These are phyloP conservation scores for Paracyclopina nana DNA, from an alignment of 1,140 invertebrate genomes.

Conservation along the genomic window DNA sequence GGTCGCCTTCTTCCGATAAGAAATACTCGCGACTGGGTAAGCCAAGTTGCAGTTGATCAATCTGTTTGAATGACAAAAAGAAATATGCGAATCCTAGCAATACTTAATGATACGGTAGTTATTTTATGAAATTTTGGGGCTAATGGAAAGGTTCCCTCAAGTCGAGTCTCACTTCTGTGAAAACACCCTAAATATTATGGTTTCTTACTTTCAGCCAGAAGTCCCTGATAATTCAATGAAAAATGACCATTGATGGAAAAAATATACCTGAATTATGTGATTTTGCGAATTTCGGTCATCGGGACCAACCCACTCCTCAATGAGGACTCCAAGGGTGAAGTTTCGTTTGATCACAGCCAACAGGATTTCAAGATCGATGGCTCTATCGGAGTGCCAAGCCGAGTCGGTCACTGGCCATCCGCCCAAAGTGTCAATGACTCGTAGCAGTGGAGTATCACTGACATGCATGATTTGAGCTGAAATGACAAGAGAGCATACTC, in stretches of 20 bases:
- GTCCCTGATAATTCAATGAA: no score
- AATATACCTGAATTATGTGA: conserved; percentile 72
- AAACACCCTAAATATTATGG: no score
- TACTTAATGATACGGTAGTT: no score
- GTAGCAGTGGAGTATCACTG: conserved; percentile 40
- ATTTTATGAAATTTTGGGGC: no score
- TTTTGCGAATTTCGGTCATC: conserved; percentile 64
- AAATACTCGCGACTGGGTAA: conserved; percentile 60
- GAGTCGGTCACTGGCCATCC: conserved; percentile 52
- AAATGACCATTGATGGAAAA: no score
- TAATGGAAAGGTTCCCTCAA: no score
- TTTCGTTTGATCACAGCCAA: conserved; percentile 41
- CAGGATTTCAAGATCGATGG: conserved; percentile 23
- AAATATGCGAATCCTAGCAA: conserved; percentile 15
- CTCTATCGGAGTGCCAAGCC: conserved; percentile 33
- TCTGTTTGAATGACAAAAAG: conserved; percentile 27
- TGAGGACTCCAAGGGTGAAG: conserved; percentile 48
- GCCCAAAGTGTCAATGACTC: conserved; percentile 39
- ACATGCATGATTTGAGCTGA: conserved; percentile 33
- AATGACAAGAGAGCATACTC: neutral
- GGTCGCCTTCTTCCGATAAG: conserved; percentile 41
- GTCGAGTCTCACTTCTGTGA: no score
- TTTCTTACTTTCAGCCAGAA: no score
- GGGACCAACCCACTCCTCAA: conserved; percentile 60
- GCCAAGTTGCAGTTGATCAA: conserved; percentile 57